A percentile compares a stretch with the other conserved stretches of the same genome.
These are phyloP conservation scores for Charanyca ferruginea DNA, from an alignment of 2,888 invertebrate genomes.

Conservation along the genomic window DNA sequence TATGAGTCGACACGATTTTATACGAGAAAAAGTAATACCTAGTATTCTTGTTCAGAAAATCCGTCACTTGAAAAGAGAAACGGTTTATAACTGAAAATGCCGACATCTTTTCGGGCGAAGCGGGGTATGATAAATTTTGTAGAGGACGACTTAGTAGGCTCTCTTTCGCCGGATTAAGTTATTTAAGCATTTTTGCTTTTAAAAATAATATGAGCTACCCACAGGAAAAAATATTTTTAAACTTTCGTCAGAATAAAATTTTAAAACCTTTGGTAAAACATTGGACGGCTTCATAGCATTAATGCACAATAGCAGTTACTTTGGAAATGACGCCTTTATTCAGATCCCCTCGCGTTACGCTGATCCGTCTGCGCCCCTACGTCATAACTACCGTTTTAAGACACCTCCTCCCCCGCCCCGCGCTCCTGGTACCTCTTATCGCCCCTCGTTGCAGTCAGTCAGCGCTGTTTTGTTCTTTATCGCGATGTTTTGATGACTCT, in stretches of 20 bases:
- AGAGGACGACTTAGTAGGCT: constrained; percentile 52
- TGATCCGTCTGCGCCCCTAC: constrained; percentile 32
- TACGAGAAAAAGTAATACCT: constrained; percentile 24
- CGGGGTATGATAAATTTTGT: constrained; percentile 29
- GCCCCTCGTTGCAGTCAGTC: constrained; percentile 46
- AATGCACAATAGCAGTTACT: constrained; percentile 41
- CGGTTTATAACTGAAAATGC: constrained; percentile 28
- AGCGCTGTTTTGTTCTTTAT: constrained; percentile 59
- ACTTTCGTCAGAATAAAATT: not conserved
- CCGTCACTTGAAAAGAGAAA: constrained; percentile 28
- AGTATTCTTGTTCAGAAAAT: constrained; percentile 36
- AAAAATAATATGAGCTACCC: constrained; percentile 18
- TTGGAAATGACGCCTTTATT: constrained; percentile 31
- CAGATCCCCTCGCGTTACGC: constrained; percentile 24
- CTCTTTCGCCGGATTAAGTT: constrained; percentile 47
- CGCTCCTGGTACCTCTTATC: constrained; percentile 46
- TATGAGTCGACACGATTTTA: constrained; percentile 39
- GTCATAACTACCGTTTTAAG: constrained; percentile 39
- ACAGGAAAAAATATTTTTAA: constrained; percentile 26
- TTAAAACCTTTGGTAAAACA: constrained; percentile 16
- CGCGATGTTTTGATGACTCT: constrained; percentile 53
- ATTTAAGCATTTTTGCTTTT: constrained; percentile 25
- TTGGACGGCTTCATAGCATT: constrained; percentile 27
- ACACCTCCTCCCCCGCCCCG: constrained; percentile 6
- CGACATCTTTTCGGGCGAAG: constrained; percentile 26